Evolutionary conservation across 2,113 vertebrate species (phyloP).

Genomic region (Malaclemys terrapin): DNA sequence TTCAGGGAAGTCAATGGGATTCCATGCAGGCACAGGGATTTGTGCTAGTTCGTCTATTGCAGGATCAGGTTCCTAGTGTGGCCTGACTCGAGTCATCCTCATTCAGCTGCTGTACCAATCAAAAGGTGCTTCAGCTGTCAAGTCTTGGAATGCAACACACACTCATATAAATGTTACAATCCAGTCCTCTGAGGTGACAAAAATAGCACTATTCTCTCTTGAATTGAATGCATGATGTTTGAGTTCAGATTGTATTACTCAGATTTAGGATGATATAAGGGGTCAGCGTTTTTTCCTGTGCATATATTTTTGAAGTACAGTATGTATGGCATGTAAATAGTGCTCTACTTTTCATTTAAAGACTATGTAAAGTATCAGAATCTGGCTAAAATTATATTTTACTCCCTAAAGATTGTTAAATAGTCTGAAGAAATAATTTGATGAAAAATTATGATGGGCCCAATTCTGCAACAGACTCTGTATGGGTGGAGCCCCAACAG

Average conservation of each 20-base stretch:
- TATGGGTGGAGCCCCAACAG: background rate
- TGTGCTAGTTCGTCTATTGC: background rate
- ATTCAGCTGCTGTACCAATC: background rate
- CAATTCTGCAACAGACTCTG: background rate
- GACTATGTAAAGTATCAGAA: background rate
- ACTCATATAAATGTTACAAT: background rate
- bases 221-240: background rate
- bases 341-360: background rate
- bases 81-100: background rate
- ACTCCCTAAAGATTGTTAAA: background rate
- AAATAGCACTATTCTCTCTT: background rate
- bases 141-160: background rate
- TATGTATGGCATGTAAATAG: background rate
- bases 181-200: background rate
- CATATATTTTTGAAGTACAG: background rate
- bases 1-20: background rate
- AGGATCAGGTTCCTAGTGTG: background rate
- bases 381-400: background rate
- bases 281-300: background rate
- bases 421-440: slow-evolving; percentile 7
- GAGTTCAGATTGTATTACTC: background rate
- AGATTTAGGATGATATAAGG: background rate
- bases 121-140: background rate
- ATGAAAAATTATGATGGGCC: slow-evolving; percentile 1
- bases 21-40: background rate